phyloP scores from a whole-genome alignment of 2,113 vertebrate species.

The Paratilapia polleni region DNA sequence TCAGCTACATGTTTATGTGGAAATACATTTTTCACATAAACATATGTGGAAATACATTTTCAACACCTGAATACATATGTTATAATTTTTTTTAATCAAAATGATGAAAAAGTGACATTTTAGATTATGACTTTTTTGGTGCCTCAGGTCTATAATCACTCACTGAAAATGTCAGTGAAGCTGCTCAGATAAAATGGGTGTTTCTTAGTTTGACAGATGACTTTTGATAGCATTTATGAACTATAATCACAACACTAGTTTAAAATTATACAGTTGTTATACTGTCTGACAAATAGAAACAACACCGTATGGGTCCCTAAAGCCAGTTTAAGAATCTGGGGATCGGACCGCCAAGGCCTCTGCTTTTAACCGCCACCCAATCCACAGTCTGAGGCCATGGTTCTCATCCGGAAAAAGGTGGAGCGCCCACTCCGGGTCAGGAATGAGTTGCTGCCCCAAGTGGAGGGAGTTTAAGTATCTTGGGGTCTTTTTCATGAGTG shows the following conservation, averaged over 20 bases:
- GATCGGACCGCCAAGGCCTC: too few relatives aligned
- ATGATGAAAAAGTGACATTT: not conserved
- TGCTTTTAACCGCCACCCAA: too few relatives aligned
- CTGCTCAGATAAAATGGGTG: not conserved
- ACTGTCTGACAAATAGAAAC: not conserved
- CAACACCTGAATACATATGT: not conserved
- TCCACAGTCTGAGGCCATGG: not conserved
- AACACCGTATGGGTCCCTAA: not conserved
- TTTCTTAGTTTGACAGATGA: not conserved
- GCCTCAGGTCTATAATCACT: not conserved
- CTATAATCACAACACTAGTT: not conserved
- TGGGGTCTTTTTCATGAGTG: not conserved
- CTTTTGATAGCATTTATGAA: not conserved
- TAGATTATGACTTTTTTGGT: not conserved
- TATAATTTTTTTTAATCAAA: not conserved
- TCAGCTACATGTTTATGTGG: not conserved
- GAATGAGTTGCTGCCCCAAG: not conserved
- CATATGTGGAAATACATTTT: too few relatives aligned
- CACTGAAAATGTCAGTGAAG: conserved; percentile 18
- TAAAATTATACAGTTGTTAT: not conserved
- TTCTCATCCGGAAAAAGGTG: not conserved
- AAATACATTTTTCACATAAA: conserved; percentile 8
- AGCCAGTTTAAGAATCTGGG: not conserved
- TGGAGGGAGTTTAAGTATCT: too few relatives aligned
- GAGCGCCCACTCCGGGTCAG: too few relatives aligned